These are phyloP conservation scores for Sarcophaga bullata DNA, from an alignment of 1,140 invertebrate species.

Conservation along the genomic window DNA sequence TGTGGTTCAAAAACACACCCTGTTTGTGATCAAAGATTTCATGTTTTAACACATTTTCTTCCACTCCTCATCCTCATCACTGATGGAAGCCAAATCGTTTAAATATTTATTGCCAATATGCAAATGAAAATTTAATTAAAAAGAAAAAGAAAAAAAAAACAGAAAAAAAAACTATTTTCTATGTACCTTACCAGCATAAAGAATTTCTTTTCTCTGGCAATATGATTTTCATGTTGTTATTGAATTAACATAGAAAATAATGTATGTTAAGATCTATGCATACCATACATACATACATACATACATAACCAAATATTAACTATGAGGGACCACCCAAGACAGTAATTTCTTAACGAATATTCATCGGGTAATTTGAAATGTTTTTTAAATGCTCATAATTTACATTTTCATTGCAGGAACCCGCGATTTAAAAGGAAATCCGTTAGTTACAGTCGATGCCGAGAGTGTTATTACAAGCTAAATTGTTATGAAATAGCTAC, in stretches of 20 bases:
- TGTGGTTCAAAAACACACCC: conserved; percentile 8
- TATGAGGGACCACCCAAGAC: not conserved
- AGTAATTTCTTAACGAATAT: not conserved
- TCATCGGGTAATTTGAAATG: not conserved
- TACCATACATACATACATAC: too few relatives aligned
- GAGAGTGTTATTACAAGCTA: conserved; percentile 66
- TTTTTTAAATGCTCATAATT: not conserved
- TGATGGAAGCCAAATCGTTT: not conserved
- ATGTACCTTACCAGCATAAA: not conserved
- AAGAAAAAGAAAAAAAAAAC: not conserved
- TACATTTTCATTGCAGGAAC: conserved; percentile 53
- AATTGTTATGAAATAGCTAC: conserved; percentile 70
- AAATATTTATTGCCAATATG: conserved; percentile 22
- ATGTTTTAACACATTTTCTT: conserved; percentile 21
- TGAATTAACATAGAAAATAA: not conserved
- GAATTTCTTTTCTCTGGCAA: not conserved
- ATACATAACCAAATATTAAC: too few relatives aligned
- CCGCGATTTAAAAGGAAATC: conserved; percentile 66
- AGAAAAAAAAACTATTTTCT: not conserved
- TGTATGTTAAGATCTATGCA: too few relatives aligned
- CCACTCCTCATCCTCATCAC: not conserved
- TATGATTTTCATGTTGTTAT: not conserved
- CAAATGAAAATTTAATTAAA: conserved; percentile 20
- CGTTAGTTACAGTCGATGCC: conserved; percentile 69
- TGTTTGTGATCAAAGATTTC: conserved; percentile 4